Base-by-base conservation (phyloP, 1,140 invertebrate genomes). In the Scaptomyza graminum region DNA sequence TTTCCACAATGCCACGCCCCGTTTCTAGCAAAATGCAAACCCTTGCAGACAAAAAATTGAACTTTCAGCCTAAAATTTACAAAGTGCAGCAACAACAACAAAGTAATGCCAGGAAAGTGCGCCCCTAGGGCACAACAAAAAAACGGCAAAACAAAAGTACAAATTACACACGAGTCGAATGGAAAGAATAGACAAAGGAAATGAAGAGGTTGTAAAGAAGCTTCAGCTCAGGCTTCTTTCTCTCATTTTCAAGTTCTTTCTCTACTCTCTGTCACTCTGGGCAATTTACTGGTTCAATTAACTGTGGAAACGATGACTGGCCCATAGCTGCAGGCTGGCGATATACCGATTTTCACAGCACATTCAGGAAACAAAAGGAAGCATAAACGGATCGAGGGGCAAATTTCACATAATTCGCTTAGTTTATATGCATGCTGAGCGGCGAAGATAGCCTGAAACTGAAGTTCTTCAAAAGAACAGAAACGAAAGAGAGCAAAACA, bases 251-350 rank as follows among this genome's bases (percentile, higher is more conserved):
- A 22, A 3, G 4, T 28, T 13, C 28, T 41, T 25, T 47, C 18
- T 51, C 47, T 34, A 9, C 18, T 22, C 18, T 22, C 18, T 22
- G 28, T 11, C 43, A 9, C 39, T 67, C 18, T 3, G 54, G 67
- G 61, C 78, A 79, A 87, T 88, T 79, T 88, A 87, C 79, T 56
- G 75, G 82, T 76, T 88, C 83, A 88, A 88, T 88, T 87, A 85
- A 67, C 81, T 68, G 51, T 34, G 51, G 31, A 6, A 63, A 49
- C 49, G 43, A 59, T 65, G 71, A 62, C 51, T 87, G 81, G 46
- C 81, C 81, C 64, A 77, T 54, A 79, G 82, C 82, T 68, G 1
- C 47, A 7, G 76, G 76, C 44, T 22, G 46, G 37, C 55, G 28
- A 64, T 43, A 50, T 37, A 52, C 57, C 34, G 28, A 59, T 50